phyloP scores from a whole-genome alignment of 2,113 vertebrate species.

The Spermophilus dauricus region DNA sequence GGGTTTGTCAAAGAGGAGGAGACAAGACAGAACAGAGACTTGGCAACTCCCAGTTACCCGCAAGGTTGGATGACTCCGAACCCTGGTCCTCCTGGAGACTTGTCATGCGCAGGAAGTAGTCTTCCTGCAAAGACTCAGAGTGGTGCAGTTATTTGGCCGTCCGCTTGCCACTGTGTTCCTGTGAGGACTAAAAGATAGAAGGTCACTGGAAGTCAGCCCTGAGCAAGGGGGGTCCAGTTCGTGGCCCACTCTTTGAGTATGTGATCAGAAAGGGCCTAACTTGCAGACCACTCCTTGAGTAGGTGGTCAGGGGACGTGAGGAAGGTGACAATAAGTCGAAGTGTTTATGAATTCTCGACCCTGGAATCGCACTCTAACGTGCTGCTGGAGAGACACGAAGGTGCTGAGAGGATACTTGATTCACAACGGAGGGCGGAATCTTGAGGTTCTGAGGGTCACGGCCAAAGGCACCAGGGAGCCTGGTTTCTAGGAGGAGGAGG shows the following conservation, averaged over 20 bases:
- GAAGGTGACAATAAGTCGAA: not conserved
- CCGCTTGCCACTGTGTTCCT: not conserved
- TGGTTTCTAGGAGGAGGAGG: not conserved
- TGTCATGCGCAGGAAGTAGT: not conserved
- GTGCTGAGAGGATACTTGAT: not conserved
- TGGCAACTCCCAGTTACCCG: not conserved
- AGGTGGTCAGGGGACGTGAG: not conserved
- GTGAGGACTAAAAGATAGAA: not conserved
- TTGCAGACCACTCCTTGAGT: fast-evolving
- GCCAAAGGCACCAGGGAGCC: too few species aligned
- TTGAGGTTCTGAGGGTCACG: not conserved
- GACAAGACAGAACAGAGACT: not conserved
- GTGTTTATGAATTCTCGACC: not conserved
- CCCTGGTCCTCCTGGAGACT: not conserved
- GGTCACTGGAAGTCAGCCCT: not conserved
- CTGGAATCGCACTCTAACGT: not conserved
- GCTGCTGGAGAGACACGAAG: too few species aligned
- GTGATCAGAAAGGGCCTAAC: too few species aligned
- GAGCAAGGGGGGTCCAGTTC: not conserved
- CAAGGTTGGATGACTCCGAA: not conserved
- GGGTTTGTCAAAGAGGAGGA: not conserved
- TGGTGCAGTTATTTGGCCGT: not conserved
- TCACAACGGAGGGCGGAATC: not conserved
- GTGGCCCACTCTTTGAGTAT: too few species aligned
- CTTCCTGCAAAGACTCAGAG: not conserved